A percentile compares a stretch with the other conserved stretches of the same genome.
These are phyloP conservation scores for Ophiodon elongatus DNA, from an alignment of 2,113 vertebrate species.

Conservation along the genomic window DNA sequence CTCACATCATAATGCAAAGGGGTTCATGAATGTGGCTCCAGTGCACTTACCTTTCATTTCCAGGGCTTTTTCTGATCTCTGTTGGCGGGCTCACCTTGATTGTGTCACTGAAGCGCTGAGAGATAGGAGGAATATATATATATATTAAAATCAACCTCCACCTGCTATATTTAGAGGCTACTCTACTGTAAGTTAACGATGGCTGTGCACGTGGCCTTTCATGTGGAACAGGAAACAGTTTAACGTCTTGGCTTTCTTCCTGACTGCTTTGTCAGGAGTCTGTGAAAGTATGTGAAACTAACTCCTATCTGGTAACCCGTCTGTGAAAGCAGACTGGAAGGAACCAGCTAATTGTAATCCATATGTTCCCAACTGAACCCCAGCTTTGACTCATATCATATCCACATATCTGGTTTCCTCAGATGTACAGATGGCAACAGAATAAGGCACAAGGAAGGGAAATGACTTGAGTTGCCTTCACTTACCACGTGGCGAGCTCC, in stretches of 20 bases:
- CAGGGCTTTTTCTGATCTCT: constrained; percentile 83
- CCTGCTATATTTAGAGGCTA: constrained; percentile 30
- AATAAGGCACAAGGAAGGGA: constrained; percentile 20
- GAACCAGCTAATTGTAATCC: constrained; percentile 66
- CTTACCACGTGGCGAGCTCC: constrained; percentile 89
- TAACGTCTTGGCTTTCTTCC: constrained; percentile 16
- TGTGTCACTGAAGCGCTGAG: constrained; percentile 92
- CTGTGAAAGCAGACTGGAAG: constrained; percentile 61
- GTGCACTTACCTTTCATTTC: constrained; percentile 83
- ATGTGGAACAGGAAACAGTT: constrained; percentile 19
- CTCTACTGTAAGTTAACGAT: constrained; percentile 37
- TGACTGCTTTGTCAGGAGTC: constrained; percentile 27
- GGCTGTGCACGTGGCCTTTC: not conserved
- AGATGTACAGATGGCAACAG: constrained; percentile 44
- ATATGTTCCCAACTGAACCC: constrained; percentile 58
- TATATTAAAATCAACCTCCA: not conserved
- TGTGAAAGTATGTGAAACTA: constrained; percentile 55
- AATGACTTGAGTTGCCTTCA: constrained; percentile 34
- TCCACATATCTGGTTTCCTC: constrained; percentile 54
- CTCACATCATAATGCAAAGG: not conserved
- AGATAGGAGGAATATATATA: constrained; percentile 21
- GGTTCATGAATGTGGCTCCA: not conserved
- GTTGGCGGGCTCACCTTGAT: constrained; percentile 89
- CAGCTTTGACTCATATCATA: constrained; percentile 49
- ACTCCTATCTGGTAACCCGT: constrained; percentile 44